A percentile compares a stretch with the other conserved stretches of the same genome.
phyloP scores from a whole-genome alignment of 2,113 vertebrate species.

The Clarias batrachus region DNA sequence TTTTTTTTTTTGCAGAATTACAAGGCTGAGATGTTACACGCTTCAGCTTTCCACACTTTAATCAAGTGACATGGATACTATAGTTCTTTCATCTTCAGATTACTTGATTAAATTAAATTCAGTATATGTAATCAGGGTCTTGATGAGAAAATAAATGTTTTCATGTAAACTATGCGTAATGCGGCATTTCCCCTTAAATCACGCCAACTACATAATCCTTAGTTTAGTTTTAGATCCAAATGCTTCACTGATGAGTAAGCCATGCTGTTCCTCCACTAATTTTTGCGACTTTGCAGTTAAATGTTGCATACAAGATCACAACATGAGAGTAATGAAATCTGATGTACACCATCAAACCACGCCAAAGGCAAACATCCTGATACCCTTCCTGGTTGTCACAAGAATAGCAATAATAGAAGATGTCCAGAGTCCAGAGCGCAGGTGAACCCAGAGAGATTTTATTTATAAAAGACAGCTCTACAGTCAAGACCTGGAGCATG shows the following conservation, averaged over 20 bases:
- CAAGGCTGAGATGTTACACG: no score
- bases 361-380: conserved; percentile 26
- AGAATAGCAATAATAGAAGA: not conserved
- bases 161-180: no score
- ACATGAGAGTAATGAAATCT: not conserved
- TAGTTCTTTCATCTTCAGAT: not conserved
- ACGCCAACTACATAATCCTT: no score
- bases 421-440: not conserved
- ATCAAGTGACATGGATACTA: not conserved
- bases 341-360: not conserved
- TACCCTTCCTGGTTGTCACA: not conserved
- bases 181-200: no score
- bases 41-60: not conserved
- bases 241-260: not conserved
- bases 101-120: not conserved
- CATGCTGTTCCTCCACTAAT: not conserved
- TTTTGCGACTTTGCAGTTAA: no score
- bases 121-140: no score
- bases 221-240: not conserved
- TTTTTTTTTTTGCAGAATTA: no score
- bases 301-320: no score
- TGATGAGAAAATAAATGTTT: no score
- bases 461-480: not conserved
- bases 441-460: not conserved
- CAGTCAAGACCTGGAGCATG: not conserved